Base-by-base conservation (phyloP, 2,888 invertebrate genomes). In the Timema podura region DNA sequence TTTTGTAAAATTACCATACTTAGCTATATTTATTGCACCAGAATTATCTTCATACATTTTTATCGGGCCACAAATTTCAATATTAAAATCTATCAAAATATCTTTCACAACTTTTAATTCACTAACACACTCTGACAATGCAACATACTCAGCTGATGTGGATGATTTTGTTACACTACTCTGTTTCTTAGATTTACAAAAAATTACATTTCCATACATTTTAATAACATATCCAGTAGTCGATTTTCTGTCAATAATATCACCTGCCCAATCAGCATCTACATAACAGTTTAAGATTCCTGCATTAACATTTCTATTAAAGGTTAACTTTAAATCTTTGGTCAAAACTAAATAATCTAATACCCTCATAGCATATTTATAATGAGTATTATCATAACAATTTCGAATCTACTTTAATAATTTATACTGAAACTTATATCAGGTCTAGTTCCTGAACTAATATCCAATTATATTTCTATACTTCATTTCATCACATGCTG, bases 71-170 rank as follows among this genome's bases (percentile, higher is more conserved):
- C 51, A 51, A 51, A 51, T 3, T 51, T 51, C n/a, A 13, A 51
- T n/a, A 2, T 51, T 51, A 51, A 13, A 51, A n/a, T 2, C 3
- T 13, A 2, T 2, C n/a, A 51, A 51, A 51, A 51, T 51, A 3
- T 51, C 1, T 51, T 51, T 2, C n/a, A 51, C n/a, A 51, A 51
- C 51, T 51, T 51, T 51, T 51, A 51, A 13, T 51, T 51, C 51
- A 51, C 51, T n/a, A 11, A 51, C 51, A 51, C 51, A 51, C 3
- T 51, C 51, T 2, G 51, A 51, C 51, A 51, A 51, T n/a, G n/a
- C 51, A 13, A 51, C 51, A 51, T 51, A 51, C n/a, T 51, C 11
- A 51, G 51, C 51, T 51, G 51, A 51, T 51, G 51, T 51, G 51
- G 51, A 51, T 13, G 51, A 51, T 51, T 51, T 51, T 51, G 51